Conservation (phyloP, 2,797 vertebrate species). For the Somateria mollissima region DNA sequence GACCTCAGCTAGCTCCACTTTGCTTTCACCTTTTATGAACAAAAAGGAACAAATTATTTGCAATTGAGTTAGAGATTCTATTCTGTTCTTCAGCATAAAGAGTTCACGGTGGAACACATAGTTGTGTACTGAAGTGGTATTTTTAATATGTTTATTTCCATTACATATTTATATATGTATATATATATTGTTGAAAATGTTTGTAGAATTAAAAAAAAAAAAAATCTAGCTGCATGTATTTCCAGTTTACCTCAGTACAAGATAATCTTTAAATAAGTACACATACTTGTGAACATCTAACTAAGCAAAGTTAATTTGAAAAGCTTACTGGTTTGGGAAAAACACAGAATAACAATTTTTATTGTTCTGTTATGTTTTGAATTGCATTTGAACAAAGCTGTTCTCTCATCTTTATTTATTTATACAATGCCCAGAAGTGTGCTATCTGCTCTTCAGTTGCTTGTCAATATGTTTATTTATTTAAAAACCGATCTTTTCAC, state of each 20-base stretch:
- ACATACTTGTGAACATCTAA: background rate
- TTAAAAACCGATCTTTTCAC: conserved; percentile 22
- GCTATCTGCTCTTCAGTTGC: background rate
- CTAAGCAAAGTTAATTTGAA: background rate
- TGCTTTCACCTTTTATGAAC: background rate
- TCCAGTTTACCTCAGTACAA: background rate
- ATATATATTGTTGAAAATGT: background rate
- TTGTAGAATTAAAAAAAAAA: background rate
- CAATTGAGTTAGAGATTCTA: background rate
- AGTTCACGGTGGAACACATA: background rate
- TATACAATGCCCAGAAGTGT: background rate
- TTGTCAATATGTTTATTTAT: background rate
- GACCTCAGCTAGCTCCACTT: background rate
- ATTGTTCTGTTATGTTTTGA: background rate
- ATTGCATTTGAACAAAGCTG: background rate
- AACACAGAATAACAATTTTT: background rate
- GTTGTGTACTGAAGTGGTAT: background rate
- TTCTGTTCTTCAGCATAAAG: background rate
- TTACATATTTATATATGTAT: background rate
- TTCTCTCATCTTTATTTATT: background rate
- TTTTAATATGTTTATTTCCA: background rate
- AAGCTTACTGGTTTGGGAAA: background rate
- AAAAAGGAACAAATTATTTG: background rate
- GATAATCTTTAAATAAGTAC: background rate
- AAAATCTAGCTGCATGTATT: background rate